Evolutionary conservation across 2,113 vertebrate species (phyloP), one percentile per base, ranked within the genome.

Genomic region (Vulpes vulpes): DNA sequence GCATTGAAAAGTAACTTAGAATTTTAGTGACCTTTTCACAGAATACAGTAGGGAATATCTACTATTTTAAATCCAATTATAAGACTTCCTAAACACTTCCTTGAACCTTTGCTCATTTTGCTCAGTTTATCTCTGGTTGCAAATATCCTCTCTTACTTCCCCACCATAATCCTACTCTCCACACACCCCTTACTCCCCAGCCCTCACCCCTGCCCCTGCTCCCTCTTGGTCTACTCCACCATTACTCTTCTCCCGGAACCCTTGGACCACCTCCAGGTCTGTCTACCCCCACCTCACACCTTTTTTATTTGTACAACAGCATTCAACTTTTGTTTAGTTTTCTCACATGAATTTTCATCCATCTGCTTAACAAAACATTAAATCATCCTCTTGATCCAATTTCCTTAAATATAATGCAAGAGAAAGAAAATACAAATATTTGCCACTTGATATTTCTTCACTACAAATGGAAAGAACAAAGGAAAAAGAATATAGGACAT

Each of bases 381-480:
- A 1, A 16, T 69, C 25, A 78, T 87, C 35, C 25, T 92, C 12
- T 62, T 43, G 62, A 92, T 69, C 57, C 35, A 74, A 51, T 92
- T 62, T 96, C 49, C 32, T 96, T 83, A 87, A 95, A 55, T 60
- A 43, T 23, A 35, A 11, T 55, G 9, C 25, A 64, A 95, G 38
- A 64, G 35, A 95, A 86, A 96, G 60, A 73, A 19, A 81, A 93
- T 55, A 49, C 38, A 93, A 96, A 87, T 96, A 92, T 88, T 83
- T 92, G 59, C 25, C 32, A 22, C 82, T 80, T 38, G 23, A 57
- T 94, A 76, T 60, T 59, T n/a, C 88, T 53, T 32, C 53, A 32
- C 38, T 59, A 93, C 14, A 94, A 51, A 80, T 85, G 9, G 5
- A 83, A 95, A 16, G 64, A 51, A 76, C 53, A 64, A 89, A 96